A percentile compares a stretch with the other conserved stretches of the same genome.
These are phyloP conservation scores for Coronaproctus castanopsis DNA, from an alignment of 2,888 invertebrate species.

Conservation along the genomic window DNA sequence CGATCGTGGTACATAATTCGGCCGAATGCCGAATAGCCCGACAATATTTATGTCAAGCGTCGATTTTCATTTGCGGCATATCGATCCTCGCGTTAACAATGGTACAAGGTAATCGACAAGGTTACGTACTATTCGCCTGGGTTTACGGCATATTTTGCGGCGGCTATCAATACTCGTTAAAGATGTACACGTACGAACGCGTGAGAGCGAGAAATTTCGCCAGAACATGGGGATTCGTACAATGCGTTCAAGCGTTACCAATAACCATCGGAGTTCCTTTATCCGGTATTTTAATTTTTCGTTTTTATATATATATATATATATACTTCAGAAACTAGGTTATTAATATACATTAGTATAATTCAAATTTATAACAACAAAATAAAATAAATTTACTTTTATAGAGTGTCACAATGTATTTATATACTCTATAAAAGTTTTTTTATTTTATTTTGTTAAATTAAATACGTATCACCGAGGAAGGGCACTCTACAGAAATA, in stretches of 20 bases:
- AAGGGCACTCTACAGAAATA: too few relatives aligned
- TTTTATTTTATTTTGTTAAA: too few relatives aligned
- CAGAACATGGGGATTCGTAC: conserved; percentile 72
- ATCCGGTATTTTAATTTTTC: conserved; percentile 35
- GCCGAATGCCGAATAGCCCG: conserved; percentile 67
- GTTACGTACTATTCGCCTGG: conserved; percentile 62
- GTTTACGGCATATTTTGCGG: conserved; percentile 71
- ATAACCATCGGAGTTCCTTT: conserved; percentile 65
- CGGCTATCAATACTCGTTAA: conserved; percentile 68
- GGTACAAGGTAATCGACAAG: conserved; percentile 48
- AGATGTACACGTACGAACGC: conserved; percentile 74
- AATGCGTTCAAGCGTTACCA: conserved; percentile 68
- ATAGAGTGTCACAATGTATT: too few relatives aligned
- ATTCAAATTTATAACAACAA: too few relatives aligned
- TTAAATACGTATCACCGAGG: too few relatives aligned
- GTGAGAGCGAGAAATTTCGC: conserved; percentile 70
- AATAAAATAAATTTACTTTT: too few relatives aligned
- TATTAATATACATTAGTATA: too few relatives aligned
- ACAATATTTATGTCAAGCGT: conserved; percentile 56
- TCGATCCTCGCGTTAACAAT: conserved; percentile 57
- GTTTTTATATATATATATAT: too few relatives aligned
- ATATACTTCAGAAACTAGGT: too few relatives aligned
- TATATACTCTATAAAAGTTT: too few relatives aligned
- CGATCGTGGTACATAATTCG: conserved; percentile 60
- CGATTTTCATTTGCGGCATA: conserved; percentile 55